Evolutionary conservation across 2,888 invertebrate genomes (phyloP).

Genomic region (Microdon myrmicae): DNA sequence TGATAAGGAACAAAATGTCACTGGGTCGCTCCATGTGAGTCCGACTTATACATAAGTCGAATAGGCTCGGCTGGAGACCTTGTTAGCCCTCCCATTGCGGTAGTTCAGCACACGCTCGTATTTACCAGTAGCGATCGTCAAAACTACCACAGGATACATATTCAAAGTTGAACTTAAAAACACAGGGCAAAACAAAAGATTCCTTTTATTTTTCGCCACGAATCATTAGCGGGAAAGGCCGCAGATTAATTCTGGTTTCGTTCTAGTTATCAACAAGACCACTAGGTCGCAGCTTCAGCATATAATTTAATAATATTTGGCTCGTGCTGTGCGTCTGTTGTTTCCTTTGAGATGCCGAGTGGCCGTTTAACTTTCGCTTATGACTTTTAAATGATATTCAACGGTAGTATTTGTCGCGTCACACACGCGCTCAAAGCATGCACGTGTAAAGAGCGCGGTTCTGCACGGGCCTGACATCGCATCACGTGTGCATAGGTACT

Average conservation of each 20-base stretch:
- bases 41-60: constrained; percentile 18
- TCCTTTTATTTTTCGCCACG: too few relatives aligned
- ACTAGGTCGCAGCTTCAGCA: constrained; percentile 4
- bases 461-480: too few relatives aligned
- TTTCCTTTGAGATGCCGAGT: constrained; percentile 11
- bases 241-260: too few relatives aligned
- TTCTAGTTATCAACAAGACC: constrained; percentile 3
- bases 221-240: too few relatives aligned
- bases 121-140: constrained; percentile 26
- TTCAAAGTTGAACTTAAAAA: too few relatives aligned
- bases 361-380: too few relatives aligned
- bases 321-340: constrained; percentile 30
- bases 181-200: too few relatives aligned
- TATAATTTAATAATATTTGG: constrained; percentile 25
- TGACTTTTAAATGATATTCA: too few relatives aligned
- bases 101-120: constrained; percentile 64
- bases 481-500: too few relatives aligned
- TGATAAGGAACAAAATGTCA: constrained; percentile 16
- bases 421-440: too few relatives aligned
- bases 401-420: neutral
- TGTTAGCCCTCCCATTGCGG: constrained; percentile 64
- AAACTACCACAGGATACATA: constrained; percentile 26
- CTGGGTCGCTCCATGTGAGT: constrained; percentile 21
- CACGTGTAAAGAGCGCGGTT: too few relatives aligned
- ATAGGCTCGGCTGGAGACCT: constrained; percentile 34